These are phyloP conservation scores for Tetramorium alpestre DNA, from an alignment of 1,140 invertebrate genomes.

Conservation along the genomic window DNA sequence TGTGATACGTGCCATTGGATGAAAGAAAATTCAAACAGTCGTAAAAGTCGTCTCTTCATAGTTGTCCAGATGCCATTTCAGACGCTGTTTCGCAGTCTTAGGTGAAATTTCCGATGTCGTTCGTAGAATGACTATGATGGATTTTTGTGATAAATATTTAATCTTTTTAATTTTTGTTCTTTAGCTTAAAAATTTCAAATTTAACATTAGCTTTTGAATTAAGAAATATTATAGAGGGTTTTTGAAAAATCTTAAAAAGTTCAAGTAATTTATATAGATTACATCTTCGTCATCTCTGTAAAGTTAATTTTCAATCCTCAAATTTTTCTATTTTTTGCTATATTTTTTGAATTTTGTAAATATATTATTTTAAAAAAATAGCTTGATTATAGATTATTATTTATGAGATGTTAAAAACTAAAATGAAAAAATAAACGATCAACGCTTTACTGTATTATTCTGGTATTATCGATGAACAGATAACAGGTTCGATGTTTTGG, in stretches of 20 bases:
- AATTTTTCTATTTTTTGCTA: background rate
- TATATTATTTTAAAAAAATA: background rate
- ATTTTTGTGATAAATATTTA: background rate
- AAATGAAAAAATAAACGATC: background rate
- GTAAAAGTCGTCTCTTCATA: constrained; percentile 36
- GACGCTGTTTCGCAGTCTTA: constrained; percentile 4
- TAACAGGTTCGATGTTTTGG: constrained; percentile 18
- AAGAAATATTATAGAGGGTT: background rate
- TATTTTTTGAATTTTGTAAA: background rate
- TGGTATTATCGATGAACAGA: background rate
- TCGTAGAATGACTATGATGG: background rate
- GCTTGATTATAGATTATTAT: background rate
- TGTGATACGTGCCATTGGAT: constrained; percentile 14
- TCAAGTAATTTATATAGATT: background rate
- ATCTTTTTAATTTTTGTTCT: background rate
- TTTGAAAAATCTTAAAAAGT: background rate
- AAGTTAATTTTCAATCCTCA: background rate
- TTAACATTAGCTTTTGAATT: background rate
- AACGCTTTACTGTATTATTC: background rate
- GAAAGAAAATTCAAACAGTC: constrained; percentile 34
- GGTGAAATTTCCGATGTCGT: background rate
- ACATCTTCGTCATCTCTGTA: background rate
- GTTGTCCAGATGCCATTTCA: constrained; percentile 30
- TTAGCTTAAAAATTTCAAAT: background rate
- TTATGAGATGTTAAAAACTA: background rate